phyloP scores from a whole-genome alignment of 2,888 invertebrate genomes.

The Glaucopsyche alexis region DNA sequence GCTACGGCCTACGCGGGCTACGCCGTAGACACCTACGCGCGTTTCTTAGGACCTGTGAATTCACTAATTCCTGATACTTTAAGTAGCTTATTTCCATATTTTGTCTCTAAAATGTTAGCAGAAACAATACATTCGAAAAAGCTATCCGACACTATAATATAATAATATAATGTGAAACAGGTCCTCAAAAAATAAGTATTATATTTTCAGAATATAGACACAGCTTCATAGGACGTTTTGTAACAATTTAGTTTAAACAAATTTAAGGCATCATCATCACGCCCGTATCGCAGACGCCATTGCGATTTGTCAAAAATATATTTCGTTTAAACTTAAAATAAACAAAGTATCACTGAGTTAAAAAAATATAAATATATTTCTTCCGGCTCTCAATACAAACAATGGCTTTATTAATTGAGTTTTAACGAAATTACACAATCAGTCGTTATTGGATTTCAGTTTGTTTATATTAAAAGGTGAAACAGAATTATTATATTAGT shows the following conservation, averaged over 20 bases:
- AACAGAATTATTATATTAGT: conserved; percentile 29
- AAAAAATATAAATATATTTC: conserved; percentile 4
- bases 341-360: neutral
- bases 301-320: neutral
- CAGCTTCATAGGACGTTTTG: too few species aligned
- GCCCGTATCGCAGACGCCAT: neutral
- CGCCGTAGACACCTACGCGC: neutral
- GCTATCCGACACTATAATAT: too few species aligned
- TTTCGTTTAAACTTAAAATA: neutral
- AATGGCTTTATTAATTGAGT: conserved; percentile 20
- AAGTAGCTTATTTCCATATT: too few species aligned
- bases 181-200: too few species aligned
- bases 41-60: neutral
- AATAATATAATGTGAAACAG: too few species aligned
- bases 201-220: too few species aligned
- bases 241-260: too few species aligned
- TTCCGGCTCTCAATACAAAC: neutral
- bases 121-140: too few species aligned
- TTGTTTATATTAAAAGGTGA: conserved; percentile 20
- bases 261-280: too few species aligned
- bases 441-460: neutral
- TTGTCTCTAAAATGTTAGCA: too few species aligned
- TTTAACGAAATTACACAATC: conserved; percentile 16
- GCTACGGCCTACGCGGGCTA: neutral
- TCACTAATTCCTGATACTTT: too few species aligned